These are phyloP conservation scores for Sphaeramia orbicularis DNA, from an alignment of 2,797 vertebrate species.

Conservation along the genomic window DNA sequence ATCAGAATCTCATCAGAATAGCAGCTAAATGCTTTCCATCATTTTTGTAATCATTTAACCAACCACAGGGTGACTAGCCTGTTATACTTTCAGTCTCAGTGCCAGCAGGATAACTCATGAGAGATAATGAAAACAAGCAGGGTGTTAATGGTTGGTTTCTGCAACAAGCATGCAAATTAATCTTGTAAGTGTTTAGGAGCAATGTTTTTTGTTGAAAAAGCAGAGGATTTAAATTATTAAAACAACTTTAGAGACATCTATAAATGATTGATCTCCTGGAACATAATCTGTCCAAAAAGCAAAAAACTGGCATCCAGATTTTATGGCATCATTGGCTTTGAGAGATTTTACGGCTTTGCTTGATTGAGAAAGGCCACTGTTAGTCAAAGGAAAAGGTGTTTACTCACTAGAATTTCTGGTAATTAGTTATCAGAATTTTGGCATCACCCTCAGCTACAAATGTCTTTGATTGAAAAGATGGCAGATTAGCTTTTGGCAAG, in stretches of 20 bases:
- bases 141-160: conserved; percentile 55
- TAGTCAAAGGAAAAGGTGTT: conserved; percentile 37
- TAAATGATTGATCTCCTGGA: conserved; percentile 16
- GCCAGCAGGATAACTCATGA: conserved; percentile 24
- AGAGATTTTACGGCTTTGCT: conserved; percentile 44
- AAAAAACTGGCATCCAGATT: conserved; percentile 17
- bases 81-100: conserved; percentile 24
- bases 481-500: conserved; percentile 78
- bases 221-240: neutral
- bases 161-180: conserved; percentile 29
- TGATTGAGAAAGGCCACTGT: conserved; percentile 39
- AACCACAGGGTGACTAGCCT: conserved; percentile 39
- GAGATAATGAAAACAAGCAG: conserved; percentile 51
- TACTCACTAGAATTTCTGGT: conserved; percentile 50
- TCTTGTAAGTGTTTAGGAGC: conserved; percentile 5
- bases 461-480: conserved; percentile 80
- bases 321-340: conserved; percentile 18
- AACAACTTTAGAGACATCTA: conserved; percentile 3
- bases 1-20: conserved; percentile 29
- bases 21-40: conserved; percentile 48
- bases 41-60: conserved; percentile 38
- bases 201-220: neutral
- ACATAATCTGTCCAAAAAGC: neutral
- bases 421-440: conserved; percentile 70
- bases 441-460: conserved; percentile 69